A percentile compares a stretch with the other conserved stretches of the same genome.
These are phyloP conservation scores for Morpho helenor DNA, from an alignment of 2,888 invertebrate genomes.

Conservation along the genomic window DNA sequence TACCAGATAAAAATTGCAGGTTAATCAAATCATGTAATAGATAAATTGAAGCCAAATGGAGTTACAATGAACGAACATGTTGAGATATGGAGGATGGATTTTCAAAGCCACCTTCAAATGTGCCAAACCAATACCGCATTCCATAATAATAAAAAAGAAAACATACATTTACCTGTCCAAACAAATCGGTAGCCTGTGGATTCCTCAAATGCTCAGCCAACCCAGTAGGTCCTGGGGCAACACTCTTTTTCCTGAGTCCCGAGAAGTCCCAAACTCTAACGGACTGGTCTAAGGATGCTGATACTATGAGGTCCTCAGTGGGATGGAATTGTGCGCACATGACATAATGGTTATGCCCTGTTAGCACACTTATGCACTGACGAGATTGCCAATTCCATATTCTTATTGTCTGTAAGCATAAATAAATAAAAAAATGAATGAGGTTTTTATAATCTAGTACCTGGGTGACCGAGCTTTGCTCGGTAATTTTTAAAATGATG, in stretches of 20 bases:
- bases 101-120: neutral
- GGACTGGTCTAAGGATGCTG: conserved; percentile 98
- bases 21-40: too few species aligned
- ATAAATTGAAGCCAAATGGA: too few species aligned
- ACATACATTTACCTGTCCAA: conserved; percentile 82
- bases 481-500: too few species aligned
- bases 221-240: conserved; percentile 96
- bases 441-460: neutral
- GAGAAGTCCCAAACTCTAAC: conserved; percentile 99
- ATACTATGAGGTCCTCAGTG: conserved; percentile 96
- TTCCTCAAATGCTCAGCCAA: conserved; percentile 92
- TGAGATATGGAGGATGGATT: too few species aligned
- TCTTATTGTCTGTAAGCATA: conserved; percentile 87
- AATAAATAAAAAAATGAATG: neutral
- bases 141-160: conserved; percentile 3
- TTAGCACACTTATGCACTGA: conserved; percentile 95
- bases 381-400: conserved; percentile 99
- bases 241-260: conserved; percentile 96
- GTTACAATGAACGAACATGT: too few species aligned
- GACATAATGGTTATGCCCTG: conserved; percentile 99
- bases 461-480: too few species aligned
- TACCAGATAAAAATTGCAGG: too few species aligned
- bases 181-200: conserved; percentile 93
- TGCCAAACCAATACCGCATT: neutral
- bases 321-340: conserved; percentile 99